Percentiles rank a stretch among this genome's conserved stretches.
Conservation (phyloP, 2,113 vertebrate species). For the Gopherus evgoodei region DNA sequence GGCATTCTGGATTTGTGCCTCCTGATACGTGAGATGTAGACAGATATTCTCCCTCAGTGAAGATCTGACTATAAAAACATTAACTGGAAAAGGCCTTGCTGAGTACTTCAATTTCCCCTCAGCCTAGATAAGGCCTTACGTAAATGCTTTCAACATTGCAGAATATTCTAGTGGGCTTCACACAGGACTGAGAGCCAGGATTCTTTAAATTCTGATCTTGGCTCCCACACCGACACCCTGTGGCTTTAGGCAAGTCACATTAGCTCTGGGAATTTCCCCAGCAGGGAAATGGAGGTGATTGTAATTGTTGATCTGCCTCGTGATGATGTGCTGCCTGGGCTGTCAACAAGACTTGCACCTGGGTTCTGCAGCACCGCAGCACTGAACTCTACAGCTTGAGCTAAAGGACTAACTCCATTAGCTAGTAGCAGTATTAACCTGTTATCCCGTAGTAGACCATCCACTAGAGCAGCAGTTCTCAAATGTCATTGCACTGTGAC, state of each 20-base stretch:
- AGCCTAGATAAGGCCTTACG: conserved; percentile 13
- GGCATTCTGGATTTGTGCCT: not conserved
- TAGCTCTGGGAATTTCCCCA: not conserved
- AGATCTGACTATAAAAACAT: not conserved
- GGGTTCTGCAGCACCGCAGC: not conserved
- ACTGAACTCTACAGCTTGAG: not conserved
- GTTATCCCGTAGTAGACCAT: not conserved
- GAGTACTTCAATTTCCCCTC: not conserved
- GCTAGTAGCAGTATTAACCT: not conserved
- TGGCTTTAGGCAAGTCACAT: not conserved
- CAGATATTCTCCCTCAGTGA: not conserved
- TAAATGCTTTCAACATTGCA: not conserved
- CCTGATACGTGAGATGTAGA: not conserved
- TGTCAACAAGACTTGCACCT: not conserved
- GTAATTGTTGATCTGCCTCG: not conserved
- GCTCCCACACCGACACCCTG: conserved; percentile 25
- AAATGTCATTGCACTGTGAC: too few relatives aligned
- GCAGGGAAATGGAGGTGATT: not conserved
- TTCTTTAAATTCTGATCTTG: not conserved
- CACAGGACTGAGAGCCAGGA: not conserved
- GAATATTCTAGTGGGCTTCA: not conserved
- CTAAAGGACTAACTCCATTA: not conserved
- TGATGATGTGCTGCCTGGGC: not conserved
- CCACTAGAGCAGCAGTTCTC: not conserved
- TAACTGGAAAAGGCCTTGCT: not conserved